Evolutionary conservation across 2,113 vertebrate genomes (phyloP).

Genomic region (Procavia capensis): DNA sequence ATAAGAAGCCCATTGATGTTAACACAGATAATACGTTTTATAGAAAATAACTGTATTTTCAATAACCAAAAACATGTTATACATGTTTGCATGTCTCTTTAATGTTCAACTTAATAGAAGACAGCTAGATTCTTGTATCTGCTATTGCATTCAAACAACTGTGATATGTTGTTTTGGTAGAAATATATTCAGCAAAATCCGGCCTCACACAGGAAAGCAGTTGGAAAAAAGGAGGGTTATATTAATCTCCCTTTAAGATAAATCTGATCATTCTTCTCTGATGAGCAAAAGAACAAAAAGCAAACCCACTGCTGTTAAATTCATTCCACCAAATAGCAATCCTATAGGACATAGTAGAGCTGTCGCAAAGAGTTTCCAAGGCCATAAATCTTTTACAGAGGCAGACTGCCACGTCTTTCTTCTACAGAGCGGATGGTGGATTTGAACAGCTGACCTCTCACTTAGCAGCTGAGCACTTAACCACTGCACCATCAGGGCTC

Average conservation of each 20-base stretch:
- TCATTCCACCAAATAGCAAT: not conserved
- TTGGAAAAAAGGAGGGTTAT: not conserved
- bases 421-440: no score
- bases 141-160: not conserved
- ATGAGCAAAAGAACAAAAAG: not conserved
- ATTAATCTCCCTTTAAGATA: slow-evolving; percentile 22
- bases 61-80: not conserved
- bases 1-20: not conserved
- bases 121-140: not conserved
- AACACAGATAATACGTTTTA: not conserved
- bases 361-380: not conserved
- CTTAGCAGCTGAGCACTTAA: no score
- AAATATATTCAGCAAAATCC: not conserved
- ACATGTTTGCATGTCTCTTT: not conserved
- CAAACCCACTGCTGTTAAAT: not conserved
- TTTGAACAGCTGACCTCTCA: no score
- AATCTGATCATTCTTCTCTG: not conserved
- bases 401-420: no score
- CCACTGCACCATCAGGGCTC: not conserved
- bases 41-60: slow-evolving; percentile 24
- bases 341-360: not conserved
- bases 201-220: not conserved
- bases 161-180: not conserved
- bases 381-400: no score
- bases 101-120: not conserved